phyloP scores from a whole-genome alignment of 2,888 invertebrate genomes.

The Phyllotreta cruciferae region DNA sequence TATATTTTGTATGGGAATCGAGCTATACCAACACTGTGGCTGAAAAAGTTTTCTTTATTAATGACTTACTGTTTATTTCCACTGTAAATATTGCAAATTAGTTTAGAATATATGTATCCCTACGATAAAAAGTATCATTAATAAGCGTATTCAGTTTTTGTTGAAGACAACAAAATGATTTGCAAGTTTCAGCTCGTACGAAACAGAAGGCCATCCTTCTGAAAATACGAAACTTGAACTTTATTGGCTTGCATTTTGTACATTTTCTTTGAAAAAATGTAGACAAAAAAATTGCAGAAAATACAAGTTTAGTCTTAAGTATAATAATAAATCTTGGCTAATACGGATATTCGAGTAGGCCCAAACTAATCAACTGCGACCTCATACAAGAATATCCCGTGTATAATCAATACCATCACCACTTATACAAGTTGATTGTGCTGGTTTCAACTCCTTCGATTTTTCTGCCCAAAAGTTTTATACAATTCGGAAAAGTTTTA shows the following conservation, averaged over 20 bases:
- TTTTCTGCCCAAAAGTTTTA: no score
- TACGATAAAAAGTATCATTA: slow-evolving; percentile 4
- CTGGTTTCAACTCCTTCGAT: no score
- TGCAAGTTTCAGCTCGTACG: not conserved
- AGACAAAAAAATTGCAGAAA: not conserved
- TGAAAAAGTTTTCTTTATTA: not conserved
- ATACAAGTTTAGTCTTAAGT: not conserved
- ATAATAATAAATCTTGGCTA: slow-evolving; percentile 12
- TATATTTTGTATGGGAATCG: not conserved
- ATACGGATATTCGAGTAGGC: not conserved
- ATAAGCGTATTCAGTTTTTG: slow-evolving; percentile 11
- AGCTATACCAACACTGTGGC: not conserved
- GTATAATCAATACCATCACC: no score
- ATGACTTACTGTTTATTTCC: not conserved
- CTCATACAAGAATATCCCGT: no score
- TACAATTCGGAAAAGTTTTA: no score
- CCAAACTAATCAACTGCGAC: no score
- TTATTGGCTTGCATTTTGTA: not conserved
- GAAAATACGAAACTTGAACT: not conserved
- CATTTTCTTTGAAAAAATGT: not conserved
- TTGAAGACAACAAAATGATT: not conserved
- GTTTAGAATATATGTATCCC: slow-evolving; percentile 6
- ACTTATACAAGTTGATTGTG: no score
- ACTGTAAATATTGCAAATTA: slow-evolving; percentile 9
- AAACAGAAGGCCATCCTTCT: not conserved